Evolutionary conservation across 2,888 invertebrate genomes (phyloP).

Genomic region (Catocala fraxini): DNA sequence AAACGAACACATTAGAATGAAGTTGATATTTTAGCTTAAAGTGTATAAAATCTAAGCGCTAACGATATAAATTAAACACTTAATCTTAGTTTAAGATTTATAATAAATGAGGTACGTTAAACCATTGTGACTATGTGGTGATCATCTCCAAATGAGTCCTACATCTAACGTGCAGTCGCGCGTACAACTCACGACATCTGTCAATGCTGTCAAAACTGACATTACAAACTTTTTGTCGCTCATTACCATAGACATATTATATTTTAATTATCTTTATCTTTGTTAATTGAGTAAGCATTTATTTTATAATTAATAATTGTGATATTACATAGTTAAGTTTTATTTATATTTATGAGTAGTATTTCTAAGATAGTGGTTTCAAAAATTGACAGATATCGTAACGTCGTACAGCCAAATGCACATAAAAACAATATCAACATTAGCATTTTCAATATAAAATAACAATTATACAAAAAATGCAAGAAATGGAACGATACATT

Average conservation of each 20-base stretch:
- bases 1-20: constrained; percentile 55
- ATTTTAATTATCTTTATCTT: not conserved
- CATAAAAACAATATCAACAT: constrained; percentile 78
- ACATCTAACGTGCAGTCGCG: constrained; percentile 55
- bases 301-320: no score
- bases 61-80: constrained; percentile 72
- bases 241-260: not conserved
- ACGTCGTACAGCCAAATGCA: constrained; percentile 38
- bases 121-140: constrained; percentile 83
- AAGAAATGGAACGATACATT: constrained; percentile 83
- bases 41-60: constrained; percentile 64
- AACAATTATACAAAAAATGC: constrained; percentile 86
- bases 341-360: no score
- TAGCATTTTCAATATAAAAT: constrained; percentile 77
- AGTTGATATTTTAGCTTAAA: constrained; percentile 53
- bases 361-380: no score
- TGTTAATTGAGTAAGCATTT: no score
- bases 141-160: constrained; percentile 61
- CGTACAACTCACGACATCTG: constrained; percentile 53
- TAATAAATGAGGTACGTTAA: constrained; percentile 86
- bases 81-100: constrained; percentile 75
- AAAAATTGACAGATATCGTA: constrained; percentile 39
- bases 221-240: constrained; percentile 1
- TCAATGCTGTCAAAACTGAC: constrained; percentile 30
- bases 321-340: no score